Evolutionary conservation across 2,888 invertebrate species (phyloP), one percentile per base, ranked within the genome.

Genomic region (Scaeva pyrastri): DNA sequence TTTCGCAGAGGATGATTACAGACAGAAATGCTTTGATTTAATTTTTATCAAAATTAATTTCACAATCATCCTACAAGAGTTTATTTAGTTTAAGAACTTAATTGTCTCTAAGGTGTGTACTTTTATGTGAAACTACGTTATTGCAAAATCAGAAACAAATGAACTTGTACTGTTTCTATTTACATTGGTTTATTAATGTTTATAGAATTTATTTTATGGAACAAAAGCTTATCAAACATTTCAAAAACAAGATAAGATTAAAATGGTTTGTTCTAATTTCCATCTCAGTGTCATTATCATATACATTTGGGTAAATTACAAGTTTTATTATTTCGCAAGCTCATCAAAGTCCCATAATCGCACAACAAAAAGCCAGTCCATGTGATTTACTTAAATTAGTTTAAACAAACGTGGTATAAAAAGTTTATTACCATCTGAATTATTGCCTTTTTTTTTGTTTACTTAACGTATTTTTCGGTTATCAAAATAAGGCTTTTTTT

Each of bases 301-400:
- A 23, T 11, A 58, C 19, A 23, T 21, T 14, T 52, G 6, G 6
- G 14, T 11, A 39, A 12, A 7, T 60, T 60, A 39, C 39, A 6
- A 43, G 43, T 8, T 62, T 43, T 62, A 23, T 62, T 62, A 62
- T 62, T 62, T 62, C 23, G 62, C 43, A 62, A 62, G 62, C 62
- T 62, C 23, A 62, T 60, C 41, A 21, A 11, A 62, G 0, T 10
- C 23, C n/a, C 16, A 31, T 31, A 5, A 31, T 31, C 5, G 5
- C 2, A 31, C 8, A 5, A 8, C 31, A 31, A 16, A 58, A 23
- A 23, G 5, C 10, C 8, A 23, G 6, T 12, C 2, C 62, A 62
- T 62, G 62, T 62, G 43, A 62, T 23, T 62, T 62, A 23, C 23
- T 43, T 62, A 43, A 16, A 43, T 23, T 62, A 7, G 2, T 31